Percentiles rank a stretch among this genome's conserved stretches.
Conservation (phyloP, 1,140 invertebrate species). For the Cotesia typhae region DNA sequence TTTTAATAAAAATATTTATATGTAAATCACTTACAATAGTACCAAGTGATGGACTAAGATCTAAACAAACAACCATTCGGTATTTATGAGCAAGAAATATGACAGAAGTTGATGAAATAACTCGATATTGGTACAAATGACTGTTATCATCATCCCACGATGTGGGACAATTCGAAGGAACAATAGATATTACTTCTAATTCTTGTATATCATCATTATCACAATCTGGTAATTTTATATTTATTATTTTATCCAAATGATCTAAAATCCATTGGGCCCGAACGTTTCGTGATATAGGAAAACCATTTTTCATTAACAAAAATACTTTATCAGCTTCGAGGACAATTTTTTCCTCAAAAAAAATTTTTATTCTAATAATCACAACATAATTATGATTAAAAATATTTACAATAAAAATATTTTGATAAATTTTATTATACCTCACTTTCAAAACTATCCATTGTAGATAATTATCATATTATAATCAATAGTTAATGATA, state of each 20-base stretch:
- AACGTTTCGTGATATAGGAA: slow-evolving; percentile 79
- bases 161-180: slow-evolving; percentile 67
- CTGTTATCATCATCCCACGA: slow-evolving; percentile 67
- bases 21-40: slow-evolving; percentile 68
- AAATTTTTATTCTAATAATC: slow-evolving; percentile 11
- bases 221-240: slow-evolving; percentile 57
- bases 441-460: slow-evolving; percentile 30
- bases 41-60: slow-evolving; percentile 82
- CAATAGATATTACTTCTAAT: slow-evolving; percentile 72
- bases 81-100: slow-evolving; percentile 71
- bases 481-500: neutral
- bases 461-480: slow-evolving; percentile 17
- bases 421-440: slow-evolving; percentile 5
- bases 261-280: slow-evolving; percentile 80
- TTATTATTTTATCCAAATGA: slow-evolving; percentile 73
- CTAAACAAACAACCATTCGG: slow-evolving; percentile 79
- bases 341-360: slow-evolving; percentile 54
- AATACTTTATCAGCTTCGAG: slow-evolving; percentile 76
- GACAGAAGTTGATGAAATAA: slow-evolving; percentile 64
- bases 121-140: slow-evolving; percentile 67
- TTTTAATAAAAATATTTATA: neutral
- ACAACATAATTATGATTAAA: neutral
- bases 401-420: neutral
- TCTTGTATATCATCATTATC: slow-evolving; percentile 64
- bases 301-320: slow-evolving; percentile 77